Evolutionary conservation across 2,113 vertebrate species (phyloP), one percentile per base, ranked within the genome.

Genomic region (Irena cyanogastra): DNA sequence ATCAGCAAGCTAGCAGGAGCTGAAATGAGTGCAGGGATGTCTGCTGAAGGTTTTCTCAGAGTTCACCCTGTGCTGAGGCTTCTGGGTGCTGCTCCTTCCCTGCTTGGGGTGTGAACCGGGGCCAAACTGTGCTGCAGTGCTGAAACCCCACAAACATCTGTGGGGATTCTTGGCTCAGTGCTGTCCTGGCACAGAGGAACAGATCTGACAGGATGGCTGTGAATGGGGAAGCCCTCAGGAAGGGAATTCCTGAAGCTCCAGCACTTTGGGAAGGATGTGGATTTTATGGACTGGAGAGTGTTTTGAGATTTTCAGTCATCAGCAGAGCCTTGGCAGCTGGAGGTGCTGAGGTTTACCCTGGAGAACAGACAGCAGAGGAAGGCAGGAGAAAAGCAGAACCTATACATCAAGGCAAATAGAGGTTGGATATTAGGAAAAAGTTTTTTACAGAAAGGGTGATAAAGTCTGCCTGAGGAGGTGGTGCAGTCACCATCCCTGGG

Each of bases 131-230:
- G 21, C 47, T 79, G 71, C 17, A 21, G 59, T 1, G 19, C 49
- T 81, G 68, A 18, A 60, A 60, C 24, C 39, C 49, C 35, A 15
- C 33, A 41, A 22, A 37, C 0, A 0, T 4, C 3, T 2, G 0
- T 22, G 27, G n/a, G 49, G 26, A 31, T 24, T 45, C 74, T 45
- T 69, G 68, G 30, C 27, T 80, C 57, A 44, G 28, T 14, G 37
- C 6, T 61, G 41, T 74, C 45, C 64, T 77, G 82, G 60, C 31
- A 41, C 21, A 35, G n/a, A 19, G 52, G 21, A 78, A 39, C 17
- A 72, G n/a, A 33, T 66, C 42, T 82, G 44, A 70, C 0, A 0
- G 59, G 42, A 17, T 54, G 33, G 26, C 39, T 84, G 41, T 60
- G 82, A 18, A 35, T 13, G 16, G 30, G 30, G 37, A 68, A 77